Evolutionary conservation across 2,888 invertebrate species (phyloP), one percentile per base, ranked within the genome.

Genomic region (Synanthedon vespiformis): DNA sequence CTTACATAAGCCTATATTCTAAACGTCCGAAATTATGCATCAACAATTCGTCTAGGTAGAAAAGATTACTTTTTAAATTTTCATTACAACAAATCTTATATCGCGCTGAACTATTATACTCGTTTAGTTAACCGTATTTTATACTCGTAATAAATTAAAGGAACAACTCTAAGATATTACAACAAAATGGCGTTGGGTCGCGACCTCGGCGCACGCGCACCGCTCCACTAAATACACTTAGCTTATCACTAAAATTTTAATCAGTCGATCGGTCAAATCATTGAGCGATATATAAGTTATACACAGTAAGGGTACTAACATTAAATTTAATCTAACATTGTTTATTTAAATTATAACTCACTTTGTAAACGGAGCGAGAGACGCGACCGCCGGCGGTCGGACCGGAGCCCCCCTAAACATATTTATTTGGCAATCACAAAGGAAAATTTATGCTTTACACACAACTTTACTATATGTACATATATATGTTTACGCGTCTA

Each of bases 231-330:
- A 77, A 82, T 78, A 84, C 16, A 22, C 85, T 86, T 87, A 86
- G 86, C 87, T 86, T 86, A 86, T 67, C 82, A 86, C 85, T 86
- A 87, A 85, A 86, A 85, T 87, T 87, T 86, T 87, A 86, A 85
- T 87, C 87, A 87, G 87, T 87, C 87, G 85, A 87, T 87, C 87
- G 87, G 82, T 86, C 87, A 86, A 86, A 81, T 77, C 82, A 84
- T 86, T 86, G 86, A 87, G 85, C 86, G 86, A 87, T 87, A 84
- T 83, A 85, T 34, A 34, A 34, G 34, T 34, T 34, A 34, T 34
- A 81, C 85, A 85, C 83, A 86, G 85, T 85, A 85, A 83, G 83
- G 78, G 85, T 34, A 86, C 87, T 86, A 87, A 87, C 74, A 87
- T 87, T 86, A 87, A 85, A 85, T 86, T 87, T 86, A 87, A 87